A percentile compares a stretch with the other conserved stretches of the same genome.
Conservation (phyloP, 1,140 invertebrate genomes). For the Temnothorax nylanderi region DNA sequence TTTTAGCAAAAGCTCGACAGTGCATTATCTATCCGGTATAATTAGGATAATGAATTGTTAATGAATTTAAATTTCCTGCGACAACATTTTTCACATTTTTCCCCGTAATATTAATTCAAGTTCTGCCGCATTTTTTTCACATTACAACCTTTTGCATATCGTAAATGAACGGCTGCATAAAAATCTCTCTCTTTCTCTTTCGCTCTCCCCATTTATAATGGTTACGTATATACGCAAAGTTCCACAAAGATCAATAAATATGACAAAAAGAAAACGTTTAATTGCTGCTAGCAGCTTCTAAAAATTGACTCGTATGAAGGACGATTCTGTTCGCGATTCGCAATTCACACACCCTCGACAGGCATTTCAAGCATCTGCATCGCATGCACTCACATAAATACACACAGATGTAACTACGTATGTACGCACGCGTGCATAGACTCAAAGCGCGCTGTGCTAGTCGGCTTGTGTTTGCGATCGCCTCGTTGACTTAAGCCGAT, state of each 20-base stretch:
- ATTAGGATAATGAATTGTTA: conserved; percentile 39
- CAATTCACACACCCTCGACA: background rate
- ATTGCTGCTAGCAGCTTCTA: background rate
- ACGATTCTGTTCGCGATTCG: background rate
- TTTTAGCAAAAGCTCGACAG: background rate
- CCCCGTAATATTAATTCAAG: conserved; percentile 24
- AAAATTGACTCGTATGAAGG: background rate
- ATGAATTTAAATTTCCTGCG: conserved; percentile 16
- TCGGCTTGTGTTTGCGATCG: conserved; percentile 67
- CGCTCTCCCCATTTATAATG: background rate
- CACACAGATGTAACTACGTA: background rate
- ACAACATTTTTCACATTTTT: background rate
- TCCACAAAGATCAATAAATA: background rate
- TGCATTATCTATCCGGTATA: background rate
- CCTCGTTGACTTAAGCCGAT: conserved; percentile 73
- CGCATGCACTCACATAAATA: conserved; percentile 47
- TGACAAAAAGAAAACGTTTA: background rate
- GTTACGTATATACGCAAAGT: too few species aligned
- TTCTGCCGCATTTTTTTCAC: background rate
- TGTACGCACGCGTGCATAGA: conserved; percentile 47
- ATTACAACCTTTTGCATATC: background rate
- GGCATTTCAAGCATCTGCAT: background rate
- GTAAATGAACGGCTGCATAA: background rate
- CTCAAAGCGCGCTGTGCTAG: conserved; percentile 37
- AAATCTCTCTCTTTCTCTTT: background rate